A percentile compares a stretch with the other conserved stretches of the same genome.
phyloP scores from a whole-genome alignment of 1,140 invertebrate genomes.

The Zelostemma sp. region DNA sequence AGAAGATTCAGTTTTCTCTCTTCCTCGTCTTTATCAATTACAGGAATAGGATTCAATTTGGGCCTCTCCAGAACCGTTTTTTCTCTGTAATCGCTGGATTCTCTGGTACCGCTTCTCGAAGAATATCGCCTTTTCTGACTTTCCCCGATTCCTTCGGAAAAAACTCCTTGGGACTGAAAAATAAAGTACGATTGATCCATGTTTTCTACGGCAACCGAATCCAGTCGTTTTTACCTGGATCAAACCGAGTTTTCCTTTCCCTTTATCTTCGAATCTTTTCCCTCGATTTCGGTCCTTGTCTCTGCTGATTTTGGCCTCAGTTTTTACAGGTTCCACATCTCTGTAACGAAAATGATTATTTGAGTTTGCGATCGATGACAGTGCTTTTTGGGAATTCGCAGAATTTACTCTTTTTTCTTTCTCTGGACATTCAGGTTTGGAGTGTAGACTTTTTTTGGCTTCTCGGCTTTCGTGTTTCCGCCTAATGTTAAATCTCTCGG shows the following conservation, averaged over 20 bases:
- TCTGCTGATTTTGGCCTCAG: constrained; percentile 28
- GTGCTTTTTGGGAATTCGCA: no score
- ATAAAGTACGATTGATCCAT: no score
- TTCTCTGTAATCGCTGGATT: constrained; percentile 36
- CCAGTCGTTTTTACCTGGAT: constrained; percentile 56
- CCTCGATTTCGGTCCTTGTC: constrained; percentile 47
- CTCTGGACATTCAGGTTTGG: constrained; percentile 65
- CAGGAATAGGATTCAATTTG: constrained; percentile 57
- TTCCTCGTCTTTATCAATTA: constrained; percentile 57
- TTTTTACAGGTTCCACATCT: constrained; percentile 36
- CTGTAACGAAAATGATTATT: constrained; percentile 50
- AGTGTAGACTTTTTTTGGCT: constrained; percentile 57
- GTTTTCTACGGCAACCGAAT: no score
- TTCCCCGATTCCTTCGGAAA: constrained; percentile 56
- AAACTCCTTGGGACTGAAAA: constrained; percentile 60
- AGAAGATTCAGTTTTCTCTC: constrained; percentile 57
- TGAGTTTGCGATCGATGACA: no score
- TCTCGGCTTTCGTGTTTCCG: constrained; percentile 60
- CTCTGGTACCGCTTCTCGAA: constrained; percentile 25
- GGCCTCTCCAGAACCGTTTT: constrained; percentile 48
- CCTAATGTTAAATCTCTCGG: constrained; percentile 63
- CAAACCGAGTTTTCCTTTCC: constrained; percentile 41
- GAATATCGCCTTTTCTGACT: constrained; percentile 25
- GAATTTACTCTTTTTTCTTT: constrained; percentile 65
- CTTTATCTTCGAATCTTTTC: constrained; percentile 33